phyloP scores from a whole-genome alignment of 2,888 invertebrate genomes.

The Eledona agricola region DNA sequence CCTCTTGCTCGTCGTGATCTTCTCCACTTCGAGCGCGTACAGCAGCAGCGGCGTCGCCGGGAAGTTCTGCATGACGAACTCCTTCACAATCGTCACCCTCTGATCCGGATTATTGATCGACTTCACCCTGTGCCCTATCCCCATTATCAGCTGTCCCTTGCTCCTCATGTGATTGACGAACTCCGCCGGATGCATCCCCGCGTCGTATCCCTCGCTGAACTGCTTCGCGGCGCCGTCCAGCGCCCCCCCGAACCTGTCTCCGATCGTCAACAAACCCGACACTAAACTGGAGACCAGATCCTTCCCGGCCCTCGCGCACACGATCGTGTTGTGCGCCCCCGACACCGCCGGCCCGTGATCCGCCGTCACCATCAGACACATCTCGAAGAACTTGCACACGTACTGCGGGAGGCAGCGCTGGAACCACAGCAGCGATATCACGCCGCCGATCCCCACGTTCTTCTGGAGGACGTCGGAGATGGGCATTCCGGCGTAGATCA shows the following conservation, averaged over 20 bases:
- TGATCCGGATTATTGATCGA: slow-evolving; percentile 99
- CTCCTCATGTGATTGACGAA: slow-evolving; percentile 98
- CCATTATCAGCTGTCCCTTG: slow-evolving; percentile 98
- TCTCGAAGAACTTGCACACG: slow-evolving; percentile 97
- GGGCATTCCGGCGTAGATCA: slow-evolving; percentile 91
- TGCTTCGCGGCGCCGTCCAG: slow-evolving; percentile 97
- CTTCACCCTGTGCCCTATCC: slow-evolving; percentile 93
- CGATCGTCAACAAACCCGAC: slow-evolving; percentile 96
- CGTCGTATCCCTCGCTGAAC: slow-evolving; percentile 96
- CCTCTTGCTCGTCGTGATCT: slow-evolving; percentile 98
- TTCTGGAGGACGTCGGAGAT: slow-evolving; percentile 89
- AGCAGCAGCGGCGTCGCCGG: slow-evolving; percentile 93
- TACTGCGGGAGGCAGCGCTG: slow-evolving; percentile 94
- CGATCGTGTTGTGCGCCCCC: slow-evolving; percentile 98
- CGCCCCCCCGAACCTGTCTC: slow-evolving; percentile 98
- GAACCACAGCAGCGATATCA: slow-evolving; percentile 97
- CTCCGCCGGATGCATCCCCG: slow-evolving; percentile 92
- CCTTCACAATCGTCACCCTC: slow-evolving; percentile 95
- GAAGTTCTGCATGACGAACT: slow-evolving; percentile 93
- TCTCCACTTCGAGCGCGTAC: slow-evolving; percentile 97
- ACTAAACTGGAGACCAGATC: slow-evolving; percentile 96
- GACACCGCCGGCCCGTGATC: slow-evolving; percentile 99
- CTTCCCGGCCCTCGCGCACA: slow-evolving; percentile 97
- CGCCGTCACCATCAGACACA: slow-evolving; percentile 98
- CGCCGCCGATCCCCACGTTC: slow-evolving; percentile 97